Evolutionary conservation across 2,888 invertebrate species (phyloP).

Genomic region (Mayetiola destructor): DNA sequence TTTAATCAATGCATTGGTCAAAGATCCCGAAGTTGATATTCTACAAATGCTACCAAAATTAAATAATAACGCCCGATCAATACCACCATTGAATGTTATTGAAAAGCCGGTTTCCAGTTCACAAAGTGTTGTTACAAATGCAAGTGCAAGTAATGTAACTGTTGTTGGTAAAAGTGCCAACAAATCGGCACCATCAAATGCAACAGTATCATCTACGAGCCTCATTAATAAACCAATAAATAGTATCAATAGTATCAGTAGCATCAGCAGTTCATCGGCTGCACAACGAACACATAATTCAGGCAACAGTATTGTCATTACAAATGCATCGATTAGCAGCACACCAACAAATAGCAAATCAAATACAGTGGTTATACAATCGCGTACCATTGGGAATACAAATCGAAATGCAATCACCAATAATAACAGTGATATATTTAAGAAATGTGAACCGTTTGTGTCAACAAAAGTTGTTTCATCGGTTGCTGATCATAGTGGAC

Average conservation of each 20-base stretch:
- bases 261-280: neutral
- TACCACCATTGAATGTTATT: constrained; percentile 29
- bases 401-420: neutral
- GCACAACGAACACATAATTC: too few species aligned
- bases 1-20: constrained; percentile 80
- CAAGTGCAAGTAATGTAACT: neutral
- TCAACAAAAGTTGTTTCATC: neutral
- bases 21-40: constrained; percentile 89
- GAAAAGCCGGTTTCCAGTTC: constrained; percentile 25
- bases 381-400: neutral
- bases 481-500: constrained; percentile 29
- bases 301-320: neutral
- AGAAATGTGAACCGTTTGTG: neutral
- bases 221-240: constrained; percentile 4
- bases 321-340: neutral
- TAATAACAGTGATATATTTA: neutral
- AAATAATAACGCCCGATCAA: constrained; percentile 29
- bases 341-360: neutral
- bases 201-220: constrained; percentile 6
- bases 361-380: constrained; percentile 1
- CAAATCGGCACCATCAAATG: too few species aligned
- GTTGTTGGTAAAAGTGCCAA: neutral
- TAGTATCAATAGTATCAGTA: neutral
- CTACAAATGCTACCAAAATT: constrained; percentile 60
- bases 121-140: neutral